phyloP scores from a whole-genome alignment of 2,797 vertebrate genomes.

The Pachyuromys duprasi region DNA sequence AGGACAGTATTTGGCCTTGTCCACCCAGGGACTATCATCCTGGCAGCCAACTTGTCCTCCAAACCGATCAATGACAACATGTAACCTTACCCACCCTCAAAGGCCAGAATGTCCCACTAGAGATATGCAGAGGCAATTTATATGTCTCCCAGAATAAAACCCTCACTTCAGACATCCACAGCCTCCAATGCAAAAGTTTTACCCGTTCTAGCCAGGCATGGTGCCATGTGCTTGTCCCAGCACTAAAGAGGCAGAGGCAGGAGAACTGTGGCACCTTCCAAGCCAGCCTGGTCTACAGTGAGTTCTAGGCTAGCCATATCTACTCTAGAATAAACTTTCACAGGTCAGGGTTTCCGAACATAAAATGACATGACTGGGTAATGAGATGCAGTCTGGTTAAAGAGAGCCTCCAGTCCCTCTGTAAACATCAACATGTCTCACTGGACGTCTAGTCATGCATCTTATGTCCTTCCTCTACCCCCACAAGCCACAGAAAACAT shows the following conservation, averaged over 20 bases:
- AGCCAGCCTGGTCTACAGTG: neutral
- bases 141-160: conserved; percentile 13
- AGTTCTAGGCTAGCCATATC: neutral
- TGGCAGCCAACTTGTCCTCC: neutral
- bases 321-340: neutral
- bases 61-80: neutral
- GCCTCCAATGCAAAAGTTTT: neutral
- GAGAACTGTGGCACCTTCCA: neutral
- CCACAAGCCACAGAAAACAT: neutral
- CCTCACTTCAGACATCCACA: neutral
- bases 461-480: conserved; percentile 11
- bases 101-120: neutral
- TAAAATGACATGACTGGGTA: neutral
- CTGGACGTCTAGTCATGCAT: neutral
- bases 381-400: conserved; percentile 21
- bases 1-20: neutral
- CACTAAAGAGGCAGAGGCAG: neutral
- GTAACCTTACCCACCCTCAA: neutral
- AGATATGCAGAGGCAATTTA: neutral
- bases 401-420: conserved; percentile 16
- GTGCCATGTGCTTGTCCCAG: neutral
- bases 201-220: neutral
- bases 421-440: conserved; percentile 35
- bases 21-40: neutral
- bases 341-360: conserved; percentile 23